phyloP scores from a whole-genome alignment of 92 coral and sea anemone genomes.

The Paragorgia papillata region DNA sequence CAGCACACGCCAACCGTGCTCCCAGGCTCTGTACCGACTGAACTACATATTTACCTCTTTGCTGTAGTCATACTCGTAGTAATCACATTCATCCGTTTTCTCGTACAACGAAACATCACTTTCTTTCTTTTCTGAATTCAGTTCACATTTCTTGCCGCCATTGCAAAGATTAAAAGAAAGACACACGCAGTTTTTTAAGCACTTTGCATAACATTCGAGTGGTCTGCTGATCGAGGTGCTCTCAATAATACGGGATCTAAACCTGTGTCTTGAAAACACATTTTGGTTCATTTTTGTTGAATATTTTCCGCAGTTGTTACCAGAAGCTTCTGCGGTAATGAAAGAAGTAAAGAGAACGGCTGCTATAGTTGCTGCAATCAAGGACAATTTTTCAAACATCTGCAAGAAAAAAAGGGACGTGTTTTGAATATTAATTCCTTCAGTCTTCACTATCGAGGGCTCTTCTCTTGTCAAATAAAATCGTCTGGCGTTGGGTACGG shows the following conservation, averaged over 20 bases:
- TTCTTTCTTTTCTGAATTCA: slow-evolving; percentile 13
- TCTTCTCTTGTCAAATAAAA: too few species aligned
- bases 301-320: background rate
- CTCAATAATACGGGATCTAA: slow-evolving; percentile 1
- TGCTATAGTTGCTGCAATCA: background rate
- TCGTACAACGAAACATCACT: slow-evolving; percentile 12
- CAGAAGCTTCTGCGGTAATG: background rate
- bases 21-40: too few species aligned
- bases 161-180: slow-evolving; percentile 18
- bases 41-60: background rate
- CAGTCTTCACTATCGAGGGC: too few species aligned
- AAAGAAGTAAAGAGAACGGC: background rate
- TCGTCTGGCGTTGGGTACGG: too few species aligned
- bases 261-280: background rate
- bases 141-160: slow-evolving; percentile 19
- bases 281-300: background rate
- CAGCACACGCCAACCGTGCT: too few species aligned
- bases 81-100: slow-evolving; percentile 8
- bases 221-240: background rate
- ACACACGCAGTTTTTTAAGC: slow-evolving; percentile 12
- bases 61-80: background rate
- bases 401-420: background rate
- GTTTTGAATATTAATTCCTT: too few species aligned
- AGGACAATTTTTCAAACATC: background rate
- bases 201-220: slow-evolving; percentile 3